A percentile compares a stretch with the other conserved stretches of the same genome.
Evolutionary conservation across 2,888 invertebrate genomes (phyloP).

Genomic region (Epicampocera succincta): DNA sequence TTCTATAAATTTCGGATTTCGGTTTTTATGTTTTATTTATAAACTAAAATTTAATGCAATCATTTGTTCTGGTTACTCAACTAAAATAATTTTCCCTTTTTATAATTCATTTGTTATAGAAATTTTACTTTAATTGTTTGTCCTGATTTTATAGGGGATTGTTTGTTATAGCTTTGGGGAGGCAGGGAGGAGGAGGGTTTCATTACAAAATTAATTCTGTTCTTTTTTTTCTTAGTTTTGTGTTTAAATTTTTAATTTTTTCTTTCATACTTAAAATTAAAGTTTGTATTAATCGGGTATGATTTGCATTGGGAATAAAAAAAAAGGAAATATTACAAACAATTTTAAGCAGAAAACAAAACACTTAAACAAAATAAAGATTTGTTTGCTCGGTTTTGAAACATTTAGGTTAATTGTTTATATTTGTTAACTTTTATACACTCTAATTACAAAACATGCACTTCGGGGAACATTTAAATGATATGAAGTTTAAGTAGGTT

Average conservation of each 20-base stretch:
- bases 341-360: slow-evolving; percentile 6
- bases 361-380: slow-evolving; percentile 27
- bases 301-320: background rate
- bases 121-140: slow-evolving; percentile 44
- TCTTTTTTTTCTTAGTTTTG: slow-evolving; percentile 15
- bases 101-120: slow-evolving; percentile 8
- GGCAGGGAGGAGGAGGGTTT: background rate
- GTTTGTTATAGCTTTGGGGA: background rate
- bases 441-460: slow-evolving; percentile 34
- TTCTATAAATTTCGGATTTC: slow-evolving; percentile 2
- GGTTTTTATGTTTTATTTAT: slow-evolving; percentile 42
- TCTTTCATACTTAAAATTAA: slow-evolving; percentile 13
- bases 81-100: slow-evolving; percentile 45
- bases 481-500: slow-evolving; percentile 44
- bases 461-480: slow-evolving; percentile 51
- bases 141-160: slow-evolving; percentile 32
- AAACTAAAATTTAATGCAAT: slow-evolving; percentile 57
- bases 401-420: slow-evolving; percentile 30
- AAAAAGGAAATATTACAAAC: slow-evolving; percentile 8
- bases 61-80: slow-evolving; percentile 22
- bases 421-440: slow-evolving; percentile 30
- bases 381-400: slow-evolving; percentile 25
- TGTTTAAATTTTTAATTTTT: slow-evolving; percentile 1
- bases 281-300: slow-evolving; percentile 21
- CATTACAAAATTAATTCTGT: background rate